Conservation (phyloP, 2,888 invertebrate species). For the Amphipyra berbera region DNA sequence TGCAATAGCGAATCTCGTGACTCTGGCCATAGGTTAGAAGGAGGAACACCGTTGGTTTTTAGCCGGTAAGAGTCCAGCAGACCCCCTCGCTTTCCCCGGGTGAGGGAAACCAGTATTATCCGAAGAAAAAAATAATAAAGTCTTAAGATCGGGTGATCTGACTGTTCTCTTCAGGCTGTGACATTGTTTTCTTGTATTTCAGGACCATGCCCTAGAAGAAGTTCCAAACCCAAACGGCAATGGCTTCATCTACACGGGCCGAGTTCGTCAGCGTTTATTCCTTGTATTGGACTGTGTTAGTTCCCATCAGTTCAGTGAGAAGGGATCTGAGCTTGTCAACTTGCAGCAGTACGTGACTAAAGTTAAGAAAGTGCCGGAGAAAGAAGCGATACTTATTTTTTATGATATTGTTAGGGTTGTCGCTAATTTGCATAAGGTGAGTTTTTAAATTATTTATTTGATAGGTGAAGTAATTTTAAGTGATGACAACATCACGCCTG, state of each 20-base stretch:
- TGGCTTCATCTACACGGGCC: slow-evolving; percentile 89
- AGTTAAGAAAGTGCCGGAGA: slow-evolving; percentile 93
- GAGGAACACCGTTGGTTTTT: too few species aligned
- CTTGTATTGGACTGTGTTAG: slow-evolving; percentile 93
- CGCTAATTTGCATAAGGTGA: slow-evolving; percentile 92
- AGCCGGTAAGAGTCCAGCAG: too few species aligned
- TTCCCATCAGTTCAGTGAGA: slow-evolving; percentile 91
- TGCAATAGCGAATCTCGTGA: too few species aligned
- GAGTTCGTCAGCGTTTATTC: slow-evolving; percentile 90
- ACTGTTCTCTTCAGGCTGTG: too few species aligned
- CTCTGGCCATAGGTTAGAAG: too few species aligned
- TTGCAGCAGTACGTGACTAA: slow-evolving; percentile 94
- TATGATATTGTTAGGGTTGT: slow-evolving; percentile 93
- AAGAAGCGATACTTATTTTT: slow-evolving; percentile 93
- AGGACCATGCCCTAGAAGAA: slow-evolving; percentile 93
- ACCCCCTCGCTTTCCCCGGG: too few species aligned
- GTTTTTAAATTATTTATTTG: slow-evolving; percentile 13
- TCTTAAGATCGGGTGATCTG: too few species aligned
- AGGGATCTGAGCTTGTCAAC: slow-evolving; percentile 90
- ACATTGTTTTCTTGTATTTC: slow-evolving; percentile 55
- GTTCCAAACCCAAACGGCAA: slow-evolving; percentile 83
- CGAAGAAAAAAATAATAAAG: too few species aligned
- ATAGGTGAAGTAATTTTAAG: too few species aligned
- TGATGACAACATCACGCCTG: too few species aligned
- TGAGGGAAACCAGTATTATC: too few species aligned